Evolutionary conservation across 2,113 vertebrate species (phyloP).

Genomic region (Salvelinus fontinalis): DNA sequence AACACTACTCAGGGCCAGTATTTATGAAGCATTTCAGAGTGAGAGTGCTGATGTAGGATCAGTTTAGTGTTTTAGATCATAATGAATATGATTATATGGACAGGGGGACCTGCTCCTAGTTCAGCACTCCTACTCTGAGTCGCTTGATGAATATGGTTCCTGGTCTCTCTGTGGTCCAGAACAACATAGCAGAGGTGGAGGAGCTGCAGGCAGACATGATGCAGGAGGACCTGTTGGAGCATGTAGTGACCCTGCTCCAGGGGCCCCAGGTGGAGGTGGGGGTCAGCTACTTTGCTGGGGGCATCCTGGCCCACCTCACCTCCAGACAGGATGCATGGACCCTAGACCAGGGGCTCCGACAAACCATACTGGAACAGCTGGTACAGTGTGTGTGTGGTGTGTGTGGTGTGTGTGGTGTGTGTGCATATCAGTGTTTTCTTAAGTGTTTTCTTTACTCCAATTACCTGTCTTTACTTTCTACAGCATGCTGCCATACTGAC

Average conservation of each 20-base stretch:
- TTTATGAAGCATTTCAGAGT: too few species aligned
- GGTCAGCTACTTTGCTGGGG: constrained; percentile 92
- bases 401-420: constrained; percentile 15
- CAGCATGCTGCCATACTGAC: constrained; percentile 89
- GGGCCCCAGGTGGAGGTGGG: constrained; percentile 79
- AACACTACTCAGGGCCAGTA: too few species aligned
- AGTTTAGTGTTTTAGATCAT: too few species aligned
- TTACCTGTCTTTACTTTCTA: constrained; percentile 30
- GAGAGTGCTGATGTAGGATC: too few species aligned
- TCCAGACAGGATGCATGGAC: constrained; percentile 87
- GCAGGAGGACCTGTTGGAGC: constrained; percentile 89
- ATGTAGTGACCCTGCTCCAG: constrained; percentile 84
- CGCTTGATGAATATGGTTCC: too few species aligned
- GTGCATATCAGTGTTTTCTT: background rate
- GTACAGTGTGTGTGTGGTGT: constrained; percentile 60
- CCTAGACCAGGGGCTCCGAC: constrained; percentile 76
- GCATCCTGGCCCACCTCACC: constrained; percentile 88
- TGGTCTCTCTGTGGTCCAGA: constrained; percentile 64
- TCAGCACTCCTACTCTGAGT: too few species aligned
- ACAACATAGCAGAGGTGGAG: constrained; percentile 93
- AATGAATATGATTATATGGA: too few species aligned
- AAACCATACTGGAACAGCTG: constrained; percentile 81
- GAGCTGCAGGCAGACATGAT: constrained; percentile 85
- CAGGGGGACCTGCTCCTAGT: too few species aligned
- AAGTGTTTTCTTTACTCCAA: too few species aligned